phyloP scores from a whole-genome alignment of 2,888 invertebrate genomes.

The Eupithecia abbreviata region DNA sequence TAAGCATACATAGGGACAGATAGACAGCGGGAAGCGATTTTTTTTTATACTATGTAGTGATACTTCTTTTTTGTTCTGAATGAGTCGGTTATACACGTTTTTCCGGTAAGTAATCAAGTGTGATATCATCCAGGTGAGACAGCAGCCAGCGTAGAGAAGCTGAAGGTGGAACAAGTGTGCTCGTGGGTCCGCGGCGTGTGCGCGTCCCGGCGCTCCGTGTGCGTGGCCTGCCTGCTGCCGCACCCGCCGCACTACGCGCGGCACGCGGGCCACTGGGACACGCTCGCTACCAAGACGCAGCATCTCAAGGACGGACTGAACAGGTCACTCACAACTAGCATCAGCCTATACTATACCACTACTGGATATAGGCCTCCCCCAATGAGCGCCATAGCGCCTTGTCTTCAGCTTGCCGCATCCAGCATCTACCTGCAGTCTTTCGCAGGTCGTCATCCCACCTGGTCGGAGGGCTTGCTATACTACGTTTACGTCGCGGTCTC shows the following conservation, averaged over 20 bases:
- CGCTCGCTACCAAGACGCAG: slow-evolving; percentile 92
- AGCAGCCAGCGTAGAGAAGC: slow-evolving; percentile 94
- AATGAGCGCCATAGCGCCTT: not conserved
- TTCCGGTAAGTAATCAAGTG: not conserved
- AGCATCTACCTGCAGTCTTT: no score
- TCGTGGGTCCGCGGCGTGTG: slow-evolving; percentile 94
- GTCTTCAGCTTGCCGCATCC: not conserved
- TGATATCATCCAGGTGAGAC: slow-evolving; percentile 83
- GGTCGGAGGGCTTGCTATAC: not conserved
- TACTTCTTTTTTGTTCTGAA: no score
- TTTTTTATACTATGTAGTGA: no score
- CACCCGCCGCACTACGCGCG: slow-evolving; percentile 98
- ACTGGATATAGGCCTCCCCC: not conserved
- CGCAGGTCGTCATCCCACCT: not conserved
- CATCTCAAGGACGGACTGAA: slow-evolving; percentile 98
- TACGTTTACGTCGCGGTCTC: not conserved
- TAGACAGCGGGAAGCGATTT: no score
- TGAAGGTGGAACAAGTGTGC: slow-evolving; percentile 96
- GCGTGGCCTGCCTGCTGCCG: slow-evolving; percentile 96
- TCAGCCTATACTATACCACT: not conserved
- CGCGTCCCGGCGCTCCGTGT: slow-evolving; percentile 92
- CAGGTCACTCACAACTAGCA: slow-evolving; percentile 60
- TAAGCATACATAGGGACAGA: no score
- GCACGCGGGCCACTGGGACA: slow-evolving; percentile 98
- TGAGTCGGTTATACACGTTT: not conserved